phyloP scores from a whole-genome alignment of 2,888 invertebrate genomes.

The Saturnia japonica region DNA sequence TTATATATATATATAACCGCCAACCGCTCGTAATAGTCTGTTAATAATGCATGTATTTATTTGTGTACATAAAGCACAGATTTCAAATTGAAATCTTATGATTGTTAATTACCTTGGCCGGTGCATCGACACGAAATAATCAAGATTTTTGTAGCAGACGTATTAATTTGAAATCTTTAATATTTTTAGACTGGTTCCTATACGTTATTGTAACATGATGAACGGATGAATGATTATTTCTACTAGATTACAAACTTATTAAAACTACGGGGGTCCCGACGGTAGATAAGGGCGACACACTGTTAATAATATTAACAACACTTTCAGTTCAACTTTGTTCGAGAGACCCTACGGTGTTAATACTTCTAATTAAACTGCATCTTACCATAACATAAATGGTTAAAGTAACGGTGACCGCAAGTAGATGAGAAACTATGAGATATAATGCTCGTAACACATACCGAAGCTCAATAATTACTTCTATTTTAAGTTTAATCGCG shows the following conservation, averaged over 20 bases:
- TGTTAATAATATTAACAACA: conserved; percentile 25
- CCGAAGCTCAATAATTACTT: not conserved
- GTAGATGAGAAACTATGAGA: not conserved
- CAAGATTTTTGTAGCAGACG: conserved; percentile 38
- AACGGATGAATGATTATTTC: conserved; percentile 58
- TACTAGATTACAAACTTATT: conserved; percentile 48
- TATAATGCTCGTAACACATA: not conserved
- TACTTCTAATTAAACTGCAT: not conserved
- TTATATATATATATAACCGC: not conserved
- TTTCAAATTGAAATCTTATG: not conserved
- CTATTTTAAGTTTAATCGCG: conserved; percentile 1
- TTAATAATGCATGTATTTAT: not conserved
- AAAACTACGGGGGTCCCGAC: conserved; percentile 47
- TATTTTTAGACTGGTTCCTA: conserved; percentile 54
- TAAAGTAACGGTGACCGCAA: not conserved
- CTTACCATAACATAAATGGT: not conserved
- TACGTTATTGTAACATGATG: conserved; percentile 52
- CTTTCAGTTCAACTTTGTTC: not conserved
- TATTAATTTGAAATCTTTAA: conserved; percentile 39
- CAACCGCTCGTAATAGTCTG: not conserved
- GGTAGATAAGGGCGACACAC: conserved; percentile 34
- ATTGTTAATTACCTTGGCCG: not conserved
- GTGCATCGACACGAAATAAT: conserved; percentile 33
- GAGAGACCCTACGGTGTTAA: not conserved
- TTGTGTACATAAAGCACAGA: not conserved